Base-by-base conservation (phyloP, 2,113 vertebrate genomes). In the Fregetta grallaria region DNA sequence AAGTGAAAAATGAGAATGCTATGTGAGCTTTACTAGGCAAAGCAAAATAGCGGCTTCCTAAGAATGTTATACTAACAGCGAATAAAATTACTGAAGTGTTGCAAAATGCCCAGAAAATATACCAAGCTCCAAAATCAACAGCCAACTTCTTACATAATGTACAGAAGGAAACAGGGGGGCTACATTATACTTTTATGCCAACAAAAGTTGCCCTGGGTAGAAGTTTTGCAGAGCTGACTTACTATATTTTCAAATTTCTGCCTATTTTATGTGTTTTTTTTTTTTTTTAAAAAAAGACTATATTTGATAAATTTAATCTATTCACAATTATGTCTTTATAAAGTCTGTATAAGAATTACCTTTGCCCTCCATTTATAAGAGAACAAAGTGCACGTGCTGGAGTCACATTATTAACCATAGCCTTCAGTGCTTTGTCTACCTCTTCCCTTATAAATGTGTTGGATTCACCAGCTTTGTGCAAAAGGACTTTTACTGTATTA, bases 401-500 rank as follows among this genome's bases (percentile, higher is more conserved):
- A 34, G 99, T 99, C 97, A 99, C 99, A 95, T 99, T 98, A 90
- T 98, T 98, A 93, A 99, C 98, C 99, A 99, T 99, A 96, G 98
- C 98, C 95, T 98, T 98, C 94, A 99, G 94, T 3, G 99, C 99
- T 85, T 97, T 98, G 92, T 99, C 99, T 81, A 99, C 99, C 55
- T 99, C 99, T 97, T 99, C 99, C 95, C 99, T 98, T 77, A 99
- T 99, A 97, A 99, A 99, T 79, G 98, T 98, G 92, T 99, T 99
- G 58, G 98, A 98, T 97, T 99, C 99, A 61, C 98, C 98, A 34
- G 99, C 98, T 96, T 99, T 99, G 79, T 99, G 99, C 87, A 99
- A 97, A 85, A 99, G 98, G 79, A 98, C 98, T 96, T 98, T 99
- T 52, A 99, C 99, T 77, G 98, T 98, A 65, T 96, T 98, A 73